Base-by-base conservation (phyloP, 2,797 vertebrate genomes). In the Morelia viridis region DNA sequence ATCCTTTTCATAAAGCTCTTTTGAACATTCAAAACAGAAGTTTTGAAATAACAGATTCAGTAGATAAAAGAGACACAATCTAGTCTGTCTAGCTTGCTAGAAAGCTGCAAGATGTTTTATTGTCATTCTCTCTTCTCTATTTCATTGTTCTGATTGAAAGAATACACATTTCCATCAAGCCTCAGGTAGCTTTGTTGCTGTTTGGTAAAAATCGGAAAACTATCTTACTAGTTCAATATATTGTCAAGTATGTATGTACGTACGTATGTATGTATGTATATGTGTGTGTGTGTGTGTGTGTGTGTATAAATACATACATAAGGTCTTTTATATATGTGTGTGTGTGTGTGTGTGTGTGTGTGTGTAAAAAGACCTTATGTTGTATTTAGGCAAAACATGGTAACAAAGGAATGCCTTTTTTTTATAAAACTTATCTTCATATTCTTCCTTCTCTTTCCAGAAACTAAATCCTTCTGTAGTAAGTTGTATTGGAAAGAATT, bases 111-210 rank as follows among this genome's bases (percentile, higher is more conserved):
- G 84, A 91, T 85, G 89, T 87, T 68, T 65, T 92, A 90, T 35
- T 28, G 57, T 17, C 0, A 41, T 24, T 71, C 46, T 93, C 53
- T 31, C 60, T 80, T 65, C 50, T 57, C 1, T 24, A 4, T 10
- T 15, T 68, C 7, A 88, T 5, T 92, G 15, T 46, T 93, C 94
- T 92, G 58, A 56, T 56, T 91, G 91, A 91, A 85, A 94, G n/a
- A 88, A 91, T 0, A 7, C 5, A 86, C 10, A 41, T 50, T 13
- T 13, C 92, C 60, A 90, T 41, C 13, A 11, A 68, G 0, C 5
- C 50, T 10, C 53, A 5, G 87, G 31, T 76, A 0, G 89, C 11
- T 8, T 11, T 90, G 11, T 17, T 94, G 56, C 24, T 92, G 22
- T 64, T 64, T 87, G 87, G 1, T 4, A 4, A 28, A 3, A 12